Percentiles rank a stretch among this genome's conserved stretches.
Conservation (phyloP, 2,888 invertebrate genomes). For the Athalia rosae region DNA sequence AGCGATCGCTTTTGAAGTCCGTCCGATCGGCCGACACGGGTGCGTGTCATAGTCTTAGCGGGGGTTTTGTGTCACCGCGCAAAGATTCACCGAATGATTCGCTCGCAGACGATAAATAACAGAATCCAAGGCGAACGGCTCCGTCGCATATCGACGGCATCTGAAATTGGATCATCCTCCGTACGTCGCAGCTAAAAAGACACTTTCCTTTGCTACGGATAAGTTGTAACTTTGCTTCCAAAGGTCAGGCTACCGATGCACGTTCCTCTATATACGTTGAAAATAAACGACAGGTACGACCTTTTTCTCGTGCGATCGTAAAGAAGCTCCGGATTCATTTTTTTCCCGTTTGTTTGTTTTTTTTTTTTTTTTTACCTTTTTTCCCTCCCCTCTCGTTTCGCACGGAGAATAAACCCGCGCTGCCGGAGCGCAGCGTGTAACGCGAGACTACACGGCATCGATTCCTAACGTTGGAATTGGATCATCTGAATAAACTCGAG, state of each 20-base stretch:
- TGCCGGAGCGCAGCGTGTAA: too few species aligned
- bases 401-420: too few species aligned
- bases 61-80: background rate
- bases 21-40: background rate
- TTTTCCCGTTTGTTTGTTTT: background rate
- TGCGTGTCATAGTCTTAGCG: background rate
- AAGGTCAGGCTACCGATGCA: conserved; percentile 14
- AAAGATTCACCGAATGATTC: conserved; percentile 36
- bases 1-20: background rate
- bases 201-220: background rate
- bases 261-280: background rate
- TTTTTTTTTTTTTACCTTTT: too few species aligned
- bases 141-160: conserved; percentile 2
- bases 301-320: background rate
- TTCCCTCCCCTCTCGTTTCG: too few species aligned
- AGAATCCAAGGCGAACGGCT: conserved; percentile 33
- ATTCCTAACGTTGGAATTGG: conserved; percentile 14
- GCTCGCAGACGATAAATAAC: conserved; percentile 23
- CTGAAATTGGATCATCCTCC: conserved; percentile 39
- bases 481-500: background rate
- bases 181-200: background rate
- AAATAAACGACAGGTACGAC: background rate
- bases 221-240: background rate
- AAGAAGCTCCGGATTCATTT: background rate
- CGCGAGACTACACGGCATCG: too few species aligned